Evolutionary conservation across 2,888 invertebrate genomes (phyloP).

Genomic region (Orthonevra nobilis): DNA sequence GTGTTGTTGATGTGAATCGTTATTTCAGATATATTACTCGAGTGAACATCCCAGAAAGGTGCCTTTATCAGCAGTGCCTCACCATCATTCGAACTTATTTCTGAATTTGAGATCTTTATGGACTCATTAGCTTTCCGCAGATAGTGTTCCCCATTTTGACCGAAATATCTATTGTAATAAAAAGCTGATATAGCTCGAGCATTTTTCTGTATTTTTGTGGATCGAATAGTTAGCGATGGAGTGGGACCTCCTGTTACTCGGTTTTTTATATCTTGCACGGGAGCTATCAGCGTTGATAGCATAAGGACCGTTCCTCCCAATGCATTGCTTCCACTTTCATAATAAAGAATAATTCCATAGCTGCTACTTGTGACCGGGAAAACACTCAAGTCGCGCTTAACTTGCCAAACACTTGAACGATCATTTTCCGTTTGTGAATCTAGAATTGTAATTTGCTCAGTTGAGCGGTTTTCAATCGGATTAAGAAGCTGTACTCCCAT

Average conservation of each 20-base stretch:
- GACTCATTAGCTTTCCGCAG: constrained; percentile 93
- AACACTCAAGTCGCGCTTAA: constrained; percentile 90
- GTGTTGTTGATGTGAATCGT: constrained; percentile 93
- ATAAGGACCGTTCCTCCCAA: constrained; percentile 91
- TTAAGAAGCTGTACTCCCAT: constrained; percentile 94
- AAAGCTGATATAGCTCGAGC: constrained; percentile 89
- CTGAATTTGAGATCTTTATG: constrained; percentile 88
- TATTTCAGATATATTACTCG: constrained; percentile 94
- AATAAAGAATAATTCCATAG: constrained; percentile 89
- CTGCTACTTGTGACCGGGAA: constrained; percentile 95
- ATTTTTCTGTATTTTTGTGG: constrained; percentile 90
- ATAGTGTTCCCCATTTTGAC: constrained; percentile 92
- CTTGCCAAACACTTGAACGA: constrained; percentile 86
- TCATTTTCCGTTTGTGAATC: constrained; percentile 87
- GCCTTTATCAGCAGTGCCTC: constrained; percentile 92
- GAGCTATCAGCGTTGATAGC: constrained; percentile 87
- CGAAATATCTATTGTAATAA: constrained; percentile 93
- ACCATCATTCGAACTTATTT: constrained; percentile 88
- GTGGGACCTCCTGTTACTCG: constrained; percentile 89
- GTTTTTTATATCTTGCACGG: constrained; percentile 87
- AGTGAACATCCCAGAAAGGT: constrained; percentile 91
- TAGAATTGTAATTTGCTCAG: constrained; percentile 90
- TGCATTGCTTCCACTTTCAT: constrained; percentile 88
- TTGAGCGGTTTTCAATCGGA: constrained; percentile 92
- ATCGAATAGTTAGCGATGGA: constrained; percentile 86